A percentile compares a stretch with the other conserved stretches of the same genome.
phyloP scores from a whole-genome alignment of 2,888 invertebrate genomes.

The Machimus rusticus region DNA sequence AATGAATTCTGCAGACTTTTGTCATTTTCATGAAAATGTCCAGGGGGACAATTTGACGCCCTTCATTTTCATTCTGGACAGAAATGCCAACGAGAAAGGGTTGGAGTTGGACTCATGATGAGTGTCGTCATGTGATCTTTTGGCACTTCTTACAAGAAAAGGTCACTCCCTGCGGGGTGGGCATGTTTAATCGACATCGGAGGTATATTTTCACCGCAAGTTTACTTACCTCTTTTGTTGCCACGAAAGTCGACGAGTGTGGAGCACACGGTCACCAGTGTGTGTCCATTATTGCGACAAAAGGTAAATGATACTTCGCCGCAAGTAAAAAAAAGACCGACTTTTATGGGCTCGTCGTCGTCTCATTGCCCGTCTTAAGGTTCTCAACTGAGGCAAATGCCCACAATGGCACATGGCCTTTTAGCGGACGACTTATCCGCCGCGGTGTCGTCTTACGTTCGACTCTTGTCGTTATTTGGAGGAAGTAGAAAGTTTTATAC shows the following conservation, averaged over 20 bases:
- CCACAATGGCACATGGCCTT: neutral
- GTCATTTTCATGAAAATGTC: neutral
- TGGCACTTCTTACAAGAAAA: neutral
- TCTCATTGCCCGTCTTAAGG: neutral
- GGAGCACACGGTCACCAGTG: constrained; percentile 19
- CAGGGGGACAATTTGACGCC: neutral
- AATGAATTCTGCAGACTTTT: neutral
- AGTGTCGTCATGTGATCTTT: neutral
- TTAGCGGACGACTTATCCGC: neutral
- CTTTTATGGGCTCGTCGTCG: neutral
- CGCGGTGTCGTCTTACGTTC: neutral
- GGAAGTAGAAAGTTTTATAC: neutral
- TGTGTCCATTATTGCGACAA: neutral
- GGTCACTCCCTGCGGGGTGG: neutral
- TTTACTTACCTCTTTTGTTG: neutral
- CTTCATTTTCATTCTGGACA: neutral
- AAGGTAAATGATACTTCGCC: neutral
- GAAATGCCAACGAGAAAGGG: neutral
- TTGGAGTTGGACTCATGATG: neutral
- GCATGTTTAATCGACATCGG: neutral
- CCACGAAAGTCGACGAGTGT: neutral
- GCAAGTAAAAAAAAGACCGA: neutral
- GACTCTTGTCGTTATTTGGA: neutral
- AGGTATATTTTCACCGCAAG: neutral
- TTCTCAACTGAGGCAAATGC: neutral